Base-by-base conservation (phyloP, 2,888 invertebrate species). In the Hyles lineata region DNA sequence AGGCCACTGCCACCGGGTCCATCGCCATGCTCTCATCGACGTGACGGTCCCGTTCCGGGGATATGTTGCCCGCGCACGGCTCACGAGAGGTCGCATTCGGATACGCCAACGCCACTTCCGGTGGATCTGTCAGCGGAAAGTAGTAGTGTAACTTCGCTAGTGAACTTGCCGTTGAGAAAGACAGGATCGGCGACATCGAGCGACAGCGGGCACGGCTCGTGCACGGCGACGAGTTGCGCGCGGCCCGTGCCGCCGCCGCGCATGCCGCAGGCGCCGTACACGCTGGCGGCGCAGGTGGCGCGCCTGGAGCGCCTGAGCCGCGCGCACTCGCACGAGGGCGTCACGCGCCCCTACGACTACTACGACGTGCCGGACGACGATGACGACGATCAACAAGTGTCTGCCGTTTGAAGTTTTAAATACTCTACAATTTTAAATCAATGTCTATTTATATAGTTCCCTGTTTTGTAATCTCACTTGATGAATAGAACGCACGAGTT, bases 81-180 rank as follows among this genome's bases (percentile, higher is more conserved):
- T 89, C 98, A 98, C 89, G 98, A 98, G 90, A 95, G 98, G 76
- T 98, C 98, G 50, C 98, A 98, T 91, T 98, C 98, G 35, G 98
- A 98, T 89, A 98, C 98, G 70, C 98, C 97, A 25, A 97, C 97
- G 70, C 97, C 97, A 71, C 93, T 98, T 81, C 97, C 97, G 70
- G 98, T 99, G 72, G 98, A 98, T 90, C 95, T 99, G 74, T 98
- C 98, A 73, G 98, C 98, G 52, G 99, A 99, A 93, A 98, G 98
- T 92, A 98, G 98, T 90, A 98, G 98, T 89, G 98, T 99, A 77
- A 98, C 98, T 72, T 98, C 98, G 76, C 96, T 98, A 83, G 98
- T 98, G 87, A 98, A 98, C 95, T 95, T 98, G 91, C 98, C 98
- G 76, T 94, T 98, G 81, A 95, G 98, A 80, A 98, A 98, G 95